Evolutionary conservation across 2,888 invertebrate genomes (phyloP), one percentile per base, ranked within the genome.

Genomic region (Hydrotaea cyrtoneurina): DNA sequence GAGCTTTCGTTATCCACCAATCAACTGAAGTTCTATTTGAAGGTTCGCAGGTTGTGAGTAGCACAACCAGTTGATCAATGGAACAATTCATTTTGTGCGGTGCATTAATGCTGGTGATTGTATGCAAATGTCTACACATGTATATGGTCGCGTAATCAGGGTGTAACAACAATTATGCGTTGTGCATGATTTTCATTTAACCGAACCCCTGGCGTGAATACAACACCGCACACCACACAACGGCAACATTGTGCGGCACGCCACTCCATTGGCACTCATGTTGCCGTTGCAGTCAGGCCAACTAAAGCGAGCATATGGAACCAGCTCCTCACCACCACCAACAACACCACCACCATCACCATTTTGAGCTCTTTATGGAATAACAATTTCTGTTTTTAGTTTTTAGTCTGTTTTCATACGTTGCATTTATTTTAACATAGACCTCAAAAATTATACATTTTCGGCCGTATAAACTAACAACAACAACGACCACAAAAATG

Each of bases 91-190:
- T 31, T 31, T 31, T 31, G 31, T 7, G 2, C 31, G 31, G 31
- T 31, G 31, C 7, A 31, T 4, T 4, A 31, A 7, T 31, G 23
- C 23, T n/a, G n/a, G n/a, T n/a, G n/a, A 46, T 62, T 23, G 4
- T 31, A 62, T 62, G 39, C 10, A 39, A 39, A 43, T 46, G 15
- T 23, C 4, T 36, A 21, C 59, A 19, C 69, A 69, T 82, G 78
- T 83, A 75, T 83, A 77, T 80, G 87, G 87, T 89, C 90, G 90
- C 90, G 90, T 90, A 90, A 90, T 90, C 90, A 90, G 90, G 90
- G 89, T 90, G 91, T 90, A 90, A 87, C 85, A 85, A 89, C 90
- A 89, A 90, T 90, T 89, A 90, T 89, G 90, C 90, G 90, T 89
- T 88, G 88, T 88, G 88, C 90, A 88, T 89, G 84, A 80, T 89